Base-by-base conservation (phyloP, 2,797 vertebrate species). In the Peromyscus eremicus region DNA sequence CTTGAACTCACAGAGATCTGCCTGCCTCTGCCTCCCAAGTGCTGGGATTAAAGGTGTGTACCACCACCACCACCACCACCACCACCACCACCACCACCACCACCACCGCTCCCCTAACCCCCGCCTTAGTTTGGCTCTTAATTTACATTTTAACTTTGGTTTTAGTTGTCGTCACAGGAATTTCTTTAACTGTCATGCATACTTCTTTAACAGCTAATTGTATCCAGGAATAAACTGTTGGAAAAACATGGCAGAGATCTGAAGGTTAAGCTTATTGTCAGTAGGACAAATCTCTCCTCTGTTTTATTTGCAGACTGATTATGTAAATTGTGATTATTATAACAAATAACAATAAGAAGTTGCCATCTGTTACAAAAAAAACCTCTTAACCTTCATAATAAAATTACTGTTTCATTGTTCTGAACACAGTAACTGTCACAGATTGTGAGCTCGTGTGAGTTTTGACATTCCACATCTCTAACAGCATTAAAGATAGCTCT, bases 121-220 rank as follows among this genome's bases (percentile, higher is more conserved):
- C 52, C 4, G 5, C 55, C 16, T 94, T 95, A 34, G n/a, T 84
- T 94, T 93, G 52, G n/a, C 81, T 92, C 34, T 86, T 93, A 80
- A 29, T 95, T 94, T 89, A 57, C n/a, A 55, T 94, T 76, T 92
- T 83, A 90, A 83, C 71, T 95, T 97, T 76, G 70, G 9, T 76
- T 92, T 96, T 70, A 25, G 37, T 79, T 32, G 75, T 81, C 73
- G 68, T 80, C 37, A 83, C 29, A 92, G 89, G 89, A 93, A 83
- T 68, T 49, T 68, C 32, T 68, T 52, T 32, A 68, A n/a, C 34
- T 68, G 64, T 68, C 62, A 89, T 19, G 2, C 52, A 14, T 3
- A 55, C 93, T 90, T 84, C 68, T 84, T 89, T 95, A 52, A 70
- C 29, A 94, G 27, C 43, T 86, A n/a, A 43, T 77, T 75, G 12